These are phyloP conservation scores for Caerostris darwini DNA, from an alignment of 1,140 invertebrate species.

Conservation along the genomic window DNA sequence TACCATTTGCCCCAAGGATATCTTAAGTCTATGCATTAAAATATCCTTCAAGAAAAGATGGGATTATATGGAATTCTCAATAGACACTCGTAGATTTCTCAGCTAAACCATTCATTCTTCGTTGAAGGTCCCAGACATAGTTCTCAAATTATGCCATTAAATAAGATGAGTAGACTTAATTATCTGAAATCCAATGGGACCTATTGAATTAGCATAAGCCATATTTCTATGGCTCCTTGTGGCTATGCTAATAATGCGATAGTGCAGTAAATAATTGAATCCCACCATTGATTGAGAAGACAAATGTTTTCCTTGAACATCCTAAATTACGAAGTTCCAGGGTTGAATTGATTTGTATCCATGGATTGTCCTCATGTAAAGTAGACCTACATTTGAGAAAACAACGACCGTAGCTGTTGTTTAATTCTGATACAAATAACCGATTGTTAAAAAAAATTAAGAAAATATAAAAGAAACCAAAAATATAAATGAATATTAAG, in stretches of 20 bases:
- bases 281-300: not conserved
- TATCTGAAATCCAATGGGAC: not conserved
- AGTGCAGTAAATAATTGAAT: not conserved
- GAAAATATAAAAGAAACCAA: too few relatives aligned
- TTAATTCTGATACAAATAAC: too few relatives aligned
- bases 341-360: not conserved
- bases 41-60: not conserved
- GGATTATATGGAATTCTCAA: not conserved
- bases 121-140: not conserved
- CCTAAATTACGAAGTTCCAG: not conserved
- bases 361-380: too few relatives aligned
- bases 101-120: not conserved
- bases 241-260: not conserved
- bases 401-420: too few relatives aligned
- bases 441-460: too few relatives aligned
- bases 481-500: too few relatives aligned
- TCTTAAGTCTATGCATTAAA: not conserved
- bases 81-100: not conserved
- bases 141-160: slow-evolving; percentile 55
- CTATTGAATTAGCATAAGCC: slow-evolving; percentile 9
- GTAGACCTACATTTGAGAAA: too few relatives aligned
- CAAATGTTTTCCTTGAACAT: not conserved
- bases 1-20: not conserved
- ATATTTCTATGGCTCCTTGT: not conserved
- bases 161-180: slow-evolving; percentile 51